phyloP scores from a whole-genome alignment of 2,888 invertebrate species.

The Mesorhabditis belari region DNA sequence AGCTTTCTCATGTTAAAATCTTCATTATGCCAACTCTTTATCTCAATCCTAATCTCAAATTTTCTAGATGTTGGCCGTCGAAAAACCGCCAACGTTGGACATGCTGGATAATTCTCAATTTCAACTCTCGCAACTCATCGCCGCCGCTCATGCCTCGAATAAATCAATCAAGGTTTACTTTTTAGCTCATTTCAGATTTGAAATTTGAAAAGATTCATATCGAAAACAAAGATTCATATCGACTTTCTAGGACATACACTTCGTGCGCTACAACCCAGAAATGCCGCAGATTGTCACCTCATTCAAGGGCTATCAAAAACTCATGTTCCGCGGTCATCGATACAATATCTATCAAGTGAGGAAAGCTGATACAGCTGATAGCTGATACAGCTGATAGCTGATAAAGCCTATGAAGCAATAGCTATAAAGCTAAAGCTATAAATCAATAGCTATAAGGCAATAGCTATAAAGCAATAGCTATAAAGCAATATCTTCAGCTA shows the following conservation, averaged over 20 bases:
- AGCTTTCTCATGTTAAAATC: no score
- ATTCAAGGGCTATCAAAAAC: constrained; percentile 51
- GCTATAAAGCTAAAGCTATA: no score
- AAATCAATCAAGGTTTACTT: not conserved
- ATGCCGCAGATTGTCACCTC: constrained; percentile 49
- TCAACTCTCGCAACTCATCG: not conserved
- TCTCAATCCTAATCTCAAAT: not conserved
- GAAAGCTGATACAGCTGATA: no score
- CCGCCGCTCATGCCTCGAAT: not conserved
- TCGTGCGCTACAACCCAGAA: constrained; percentile 44
- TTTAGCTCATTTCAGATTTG: not conserved
- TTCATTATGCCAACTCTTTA: no score
- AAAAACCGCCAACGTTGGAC: not conserved
- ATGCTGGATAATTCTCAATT: not conserved
- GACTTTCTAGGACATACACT: constrained; percentile 15
- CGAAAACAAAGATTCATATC: no score
- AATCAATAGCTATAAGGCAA: no score
- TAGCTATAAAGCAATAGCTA: no score
- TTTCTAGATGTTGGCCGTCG: not conserved
- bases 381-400: no score
- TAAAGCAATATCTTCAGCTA: no score
- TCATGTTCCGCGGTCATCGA: constrained; percentile 50
- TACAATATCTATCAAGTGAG: constrained; percentile 51
- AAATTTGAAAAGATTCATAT: no score
- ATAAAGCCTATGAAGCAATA: no score